Base-by-base conservation (phyloP, 1,140 invertebrate species). In the Drosophila pseudoobscura region DNA sequence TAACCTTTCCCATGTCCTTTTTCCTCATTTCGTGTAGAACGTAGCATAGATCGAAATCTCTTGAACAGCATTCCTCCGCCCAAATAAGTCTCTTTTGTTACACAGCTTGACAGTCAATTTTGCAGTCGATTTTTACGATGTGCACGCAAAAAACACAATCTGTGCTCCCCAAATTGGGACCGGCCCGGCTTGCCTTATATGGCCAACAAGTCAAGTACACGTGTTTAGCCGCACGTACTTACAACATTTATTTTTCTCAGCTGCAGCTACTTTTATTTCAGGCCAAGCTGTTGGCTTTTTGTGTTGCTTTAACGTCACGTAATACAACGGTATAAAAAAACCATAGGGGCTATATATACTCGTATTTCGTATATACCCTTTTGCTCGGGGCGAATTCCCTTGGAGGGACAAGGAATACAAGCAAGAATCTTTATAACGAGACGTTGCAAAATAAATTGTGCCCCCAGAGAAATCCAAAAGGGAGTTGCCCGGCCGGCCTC, bases 261-360 rank as follows among this genome's bases (percentile, higher is more conserved):
- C 31, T 47, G 31, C 17, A 65, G 45, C 44, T 55, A 72, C 54
- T 55, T 79, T 69, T 68, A 69, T 69, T 69, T 69, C 35, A 62
- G 68, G 52, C 74, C 63, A 78, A 83, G 79, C 75, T 82, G 78
- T 82, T 82, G 78, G 78, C 78, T 83, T 53, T 44, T 72, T 71
- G 43, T 39, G 64, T 52, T 43, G 47, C 69, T 70, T 49, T 44
- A 43, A 71, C 43, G 68, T 80, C 80, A 87, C 80, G 80, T 77
- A 87, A 66, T 80, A 59, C 44, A 54, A 73, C 53, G 61, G 75
- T 76, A 56, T 22, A 44, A 17, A 78, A 61, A 7, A 8, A 8
- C 57, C 24, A 62, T 24, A 58, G 45, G 47, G 44, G 66, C 31
- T 47, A 29, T 11, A n/a, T n/a, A 46, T 20, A 20, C 20, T 20